These are phyloP conservation scores for Hormiphora californensis DNA, from an alignment of 37 sponge, comb jelly and placozoan species.

Conservation along the genomic window DNA sequence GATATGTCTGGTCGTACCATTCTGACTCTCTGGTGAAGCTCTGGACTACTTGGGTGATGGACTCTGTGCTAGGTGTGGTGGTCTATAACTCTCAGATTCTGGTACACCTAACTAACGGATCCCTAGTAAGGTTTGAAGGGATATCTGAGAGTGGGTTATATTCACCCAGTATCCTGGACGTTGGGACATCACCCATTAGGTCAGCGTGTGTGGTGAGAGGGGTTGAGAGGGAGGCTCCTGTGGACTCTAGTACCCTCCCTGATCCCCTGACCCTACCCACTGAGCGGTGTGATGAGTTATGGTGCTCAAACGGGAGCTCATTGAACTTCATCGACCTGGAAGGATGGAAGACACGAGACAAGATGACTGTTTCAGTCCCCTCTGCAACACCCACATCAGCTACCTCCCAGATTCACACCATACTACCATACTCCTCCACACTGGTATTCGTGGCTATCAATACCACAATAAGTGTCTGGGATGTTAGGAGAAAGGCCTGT, in stretches of 20 bases:
- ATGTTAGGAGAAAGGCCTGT: constrained; percentile 11
- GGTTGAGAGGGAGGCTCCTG: neutral
- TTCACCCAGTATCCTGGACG: constrained; percentile 44
- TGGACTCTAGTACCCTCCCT: neutral
- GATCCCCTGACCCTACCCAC: neutral
- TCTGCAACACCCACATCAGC: no score
- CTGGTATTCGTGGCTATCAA: constrained; percentile 5
- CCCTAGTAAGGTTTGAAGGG: constrained; percentile 49
- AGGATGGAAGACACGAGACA: neutral
- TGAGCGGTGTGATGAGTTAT: neutral
- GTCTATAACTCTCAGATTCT: neutral
- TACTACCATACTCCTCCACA: neutral
- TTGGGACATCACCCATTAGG: neutral
- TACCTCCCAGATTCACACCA: constrained; percentile 16
- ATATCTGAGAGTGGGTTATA: constrained; percentile 16
- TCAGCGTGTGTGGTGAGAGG: neutral
- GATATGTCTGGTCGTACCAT: neutral
- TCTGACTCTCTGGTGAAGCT: neutral
- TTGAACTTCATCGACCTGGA: constrained; percentile 31
- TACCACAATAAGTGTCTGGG: constrained; percentile 36
- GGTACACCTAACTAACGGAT: constrained; percentile 53
- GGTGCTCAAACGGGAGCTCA: constrained; percentile 2
- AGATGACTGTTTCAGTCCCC: neutral
- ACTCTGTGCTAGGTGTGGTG: constrained; percentile 45
- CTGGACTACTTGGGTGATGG: constrained; percentile 47